These are phyloP conservation scores for Bruchidius siliquastri DNA, from an alignment of 2,888 invertebrate species.

Conservation along the genomic window DNA sequence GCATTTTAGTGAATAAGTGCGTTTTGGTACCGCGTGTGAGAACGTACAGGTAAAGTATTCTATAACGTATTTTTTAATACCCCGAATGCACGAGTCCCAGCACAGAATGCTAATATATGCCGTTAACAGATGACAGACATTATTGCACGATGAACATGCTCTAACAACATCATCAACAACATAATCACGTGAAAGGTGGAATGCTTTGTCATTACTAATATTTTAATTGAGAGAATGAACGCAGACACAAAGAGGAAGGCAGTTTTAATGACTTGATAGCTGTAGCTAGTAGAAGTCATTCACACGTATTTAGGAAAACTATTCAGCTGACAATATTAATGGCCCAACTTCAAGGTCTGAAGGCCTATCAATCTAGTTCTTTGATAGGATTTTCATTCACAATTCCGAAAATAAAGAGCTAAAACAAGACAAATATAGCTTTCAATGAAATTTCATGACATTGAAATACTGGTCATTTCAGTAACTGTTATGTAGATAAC, in stretches of 20 bases:
- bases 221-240: background rate
- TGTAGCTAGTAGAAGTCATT: background rate
- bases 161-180: background rate
- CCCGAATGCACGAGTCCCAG: background rate
- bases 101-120: background rate
- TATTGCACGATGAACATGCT: background rate
- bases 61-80: slow-evolving; percentile 1
- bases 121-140: background rate
- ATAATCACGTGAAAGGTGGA: background rate
- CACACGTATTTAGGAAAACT: background rate
- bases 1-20: background rate
- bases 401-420: no score
- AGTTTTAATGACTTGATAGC: background rate
- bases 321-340: background rate
- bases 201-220: background rate
- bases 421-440: no score
- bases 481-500: no score
- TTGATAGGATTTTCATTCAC: no score
- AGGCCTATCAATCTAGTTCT: no score
- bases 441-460: no score
- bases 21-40: background rate
- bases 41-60: slow-evolving; percentile 9
- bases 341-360: background rate
- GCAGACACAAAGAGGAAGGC: background rate
- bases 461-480: no score